These are phyloP conservation scores for Drosophila erecta DNA, from an alignment of 1,140 invertebrate genomes.

Conservation along the genomic window DNA sequence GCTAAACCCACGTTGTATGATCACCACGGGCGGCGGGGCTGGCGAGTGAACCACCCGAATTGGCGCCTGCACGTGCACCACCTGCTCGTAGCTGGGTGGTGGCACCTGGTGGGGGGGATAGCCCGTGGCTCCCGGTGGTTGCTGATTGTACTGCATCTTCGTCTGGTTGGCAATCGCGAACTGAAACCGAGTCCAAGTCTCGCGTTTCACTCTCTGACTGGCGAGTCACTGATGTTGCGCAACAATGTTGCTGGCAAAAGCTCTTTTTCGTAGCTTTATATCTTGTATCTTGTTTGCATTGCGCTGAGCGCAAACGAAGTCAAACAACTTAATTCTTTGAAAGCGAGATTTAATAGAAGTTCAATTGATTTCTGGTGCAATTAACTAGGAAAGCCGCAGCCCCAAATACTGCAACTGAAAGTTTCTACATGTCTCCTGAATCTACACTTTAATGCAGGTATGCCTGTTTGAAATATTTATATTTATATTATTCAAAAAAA, in stretches of 20 bases:
- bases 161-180: slow-evolving; percentile 3
- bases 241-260: slow-evolving; percentile 18
- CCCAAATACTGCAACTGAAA: too few relatives aligned
- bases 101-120: slow-evolving; percentile 35
- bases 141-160: slow-evolving; percentile 55
- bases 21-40: slow-evolving; percentile 59
- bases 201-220: slow-evolving; percentile 5
- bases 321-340: slow-evolving; percentile 6
- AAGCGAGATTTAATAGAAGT: neutral
- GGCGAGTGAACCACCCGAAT: slow-evolving; percentile 18
- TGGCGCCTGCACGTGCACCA: slow-evolving; percentile 50
- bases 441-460: too few relatives aligned
- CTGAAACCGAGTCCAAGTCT: slow-evolving; percentile 6
- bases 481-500: too few relatives aligned
- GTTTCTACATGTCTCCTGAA: too few relatives aligned
- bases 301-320: slow-evolving; percentile 1
- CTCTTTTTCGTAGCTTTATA: slow-evolving; percentile 14
- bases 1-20: slow-evolving; percentile 71
- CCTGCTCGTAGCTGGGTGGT: slow-evolving; percentile 77
- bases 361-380: too few relatives aligned
- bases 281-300: slow-evolving; percentile 9
- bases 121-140: slow-evolving; percentile 10
- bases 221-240: slow-evolving; percentile 1
- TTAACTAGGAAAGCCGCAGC: too few relatives aligned
- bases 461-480: too few relatives aligned